These are phyloP conservation scores for Labeo calbasu DNA, from an alignment of 2,797 vertebrate species.

Conservation along the genomic window DNA sequence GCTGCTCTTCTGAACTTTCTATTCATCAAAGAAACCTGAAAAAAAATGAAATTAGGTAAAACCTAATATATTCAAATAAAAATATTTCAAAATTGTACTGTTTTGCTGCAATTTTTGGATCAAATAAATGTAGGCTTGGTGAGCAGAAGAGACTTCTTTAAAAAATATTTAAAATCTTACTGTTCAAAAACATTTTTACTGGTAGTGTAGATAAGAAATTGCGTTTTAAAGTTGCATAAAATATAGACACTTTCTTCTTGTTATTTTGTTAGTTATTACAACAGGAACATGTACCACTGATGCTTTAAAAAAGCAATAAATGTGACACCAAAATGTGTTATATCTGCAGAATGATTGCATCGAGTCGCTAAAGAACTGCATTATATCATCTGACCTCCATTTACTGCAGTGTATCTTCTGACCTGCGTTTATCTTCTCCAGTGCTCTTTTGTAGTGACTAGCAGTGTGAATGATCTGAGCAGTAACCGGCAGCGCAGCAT, in stretches of 20 bases:
- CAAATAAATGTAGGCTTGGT: too few species aligned
- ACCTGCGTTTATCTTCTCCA: slow-evolving; percentile 60
- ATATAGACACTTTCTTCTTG: neutral
- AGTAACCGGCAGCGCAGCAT: slow-evolving; percentile 71
- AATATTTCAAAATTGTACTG: too few species aligned
- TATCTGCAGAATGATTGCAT: neutral
- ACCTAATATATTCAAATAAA: too few species aligned
- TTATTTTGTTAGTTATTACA: neutral
- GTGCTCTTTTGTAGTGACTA: slow-evolving; percentile 83
- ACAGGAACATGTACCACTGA: neutral
- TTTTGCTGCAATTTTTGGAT: too few species aligned
- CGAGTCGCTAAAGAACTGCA: too few species aligned
- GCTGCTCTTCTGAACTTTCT: too few species aligned
- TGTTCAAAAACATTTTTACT: neutral
- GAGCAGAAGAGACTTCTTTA: too few species aligned
- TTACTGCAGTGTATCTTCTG: neutral
- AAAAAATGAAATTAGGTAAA: too few species aligned
- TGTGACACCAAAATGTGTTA: neutral
- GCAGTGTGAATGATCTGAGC: slow-evolving; percentile 73
- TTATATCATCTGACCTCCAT: too few species aligned
- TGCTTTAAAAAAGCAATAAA: neutral
- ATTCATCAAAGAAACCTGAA: too few species aligned
- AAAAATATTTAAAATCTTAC: too few species aligned
- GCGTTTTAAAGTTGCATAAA: neutral
- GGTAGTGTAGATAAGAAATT: neutral